Base-by-base conservation (phyloP, 2,888 invertebrate species). In the Spisula solida region DNA sequence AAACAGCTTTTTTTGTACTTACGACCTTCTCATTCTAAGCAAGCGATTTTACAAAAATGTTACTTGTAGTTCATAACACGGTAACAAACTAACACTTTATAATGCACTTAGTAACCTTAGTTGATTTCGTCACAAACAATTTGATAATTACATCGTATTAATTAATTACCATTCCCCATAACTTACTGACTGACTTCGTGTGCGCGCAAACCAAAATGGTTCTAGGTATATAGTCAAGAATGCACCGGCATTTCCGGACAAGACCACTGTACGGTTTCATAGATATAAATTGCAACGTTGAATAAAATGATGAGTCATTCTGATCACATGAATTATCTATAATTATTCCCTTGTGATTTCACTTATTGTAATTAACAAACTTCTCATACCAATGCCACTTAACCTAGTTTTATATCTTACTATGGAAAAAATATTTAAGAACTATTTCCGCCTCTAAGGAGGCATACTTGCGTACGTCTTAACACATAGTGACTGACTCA, bases 311-410 rank as follows among this genome's bases (percentile, higher is more conserved):
- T 75, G 75, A 75, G 31, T 75, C 31, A 75, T 34, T 0, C 16
- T 31, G 16, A 14, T 75, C 29, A 75, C 16, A 75, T 34, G 70
- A 75, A 75, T 34, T 75, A 75, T 75, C 6, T 34, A 75, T 34
- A 34, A 34, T 75, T 75, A 31, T 75, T 75, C 25, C 25, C 75
- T 75, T 34, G 75, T 75, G 29, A 34, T 31, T 18, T 75, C 75
- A 75, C 75, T 75, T 75, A 75, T 75, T 75, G 75, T 31, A 75
- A 75, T 75, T 18, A 75, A 31, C 75, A 31, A 31, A 12, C 31
- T 75, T 75, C 25, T 75, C 75, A 75, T 75, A 31, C 75, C 75
- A 75, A 70, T 31, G 18, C 16, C 14, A 5, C 75, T 75, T 75
- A 18, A 75, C 75, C 75, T 75, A 75, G 75, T 2, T 75, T 34